Evolutionary conservation across 1,140 invertebrate species (phyloP), one percentile per base, ranked within the genome.

Genomic region (Lucilia cuprina): DNA sequence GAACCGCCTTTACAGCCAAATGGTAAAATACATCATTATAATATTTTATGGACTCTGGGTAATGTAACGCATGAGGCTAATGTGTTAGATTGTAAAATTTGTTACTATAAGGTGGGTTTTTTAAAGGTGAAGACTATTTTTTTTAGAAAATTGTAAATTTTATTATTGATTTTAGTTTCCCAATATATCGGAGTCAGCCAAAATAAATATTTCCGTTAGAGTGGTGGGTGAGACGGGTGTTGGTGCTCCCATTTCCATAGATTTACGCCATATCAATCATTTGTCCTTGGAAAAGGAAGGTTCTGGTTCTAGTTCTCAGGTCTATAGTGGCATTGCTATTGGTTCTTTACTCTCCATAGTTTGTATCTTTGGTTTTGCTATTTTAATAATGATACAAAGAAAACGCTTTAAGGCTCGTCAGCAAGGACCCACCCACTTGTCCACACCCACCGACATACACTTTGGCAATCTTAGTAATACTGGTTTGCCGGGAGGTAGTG

Each of bases 141-240:
- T 17, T 70, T 25, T 70, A 12, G 21, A 70, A n/a, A n/a, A 70
- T 3, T 5, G 5, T 9, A 82, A 30, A 34, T 82, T 50, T 19
- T 21, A 8, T 50, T 60, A 47, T 75, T 41, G 2, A 19, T 60
- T 70, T 2, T 82, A 91, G 90, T 91, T 91, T 55, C 90, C 90
- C 47, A 91, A 91, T 47, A 88, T 90, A 9, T 89, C 88, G 25
- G 88, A 91, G 77, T 85, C 86, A 30, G 88, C 88, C 8, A 89
- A 89, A 77, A 89, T 91, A 49, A 88, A 91, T 84, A 88, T 91
- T 65, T 87, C 89, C 9, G 86, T 91, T 14, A 87, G 90, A 4
- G 90, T 90, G 2, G 86, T 91, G 30, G 90, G 90, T 3, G 89
- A 90, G 17, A 91, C 88, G 0, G 89, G 89, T 5, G 86, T 90